Conservation (phyloP, 2,888 invertebrate species). For the Acleris holmiana region DNA sequence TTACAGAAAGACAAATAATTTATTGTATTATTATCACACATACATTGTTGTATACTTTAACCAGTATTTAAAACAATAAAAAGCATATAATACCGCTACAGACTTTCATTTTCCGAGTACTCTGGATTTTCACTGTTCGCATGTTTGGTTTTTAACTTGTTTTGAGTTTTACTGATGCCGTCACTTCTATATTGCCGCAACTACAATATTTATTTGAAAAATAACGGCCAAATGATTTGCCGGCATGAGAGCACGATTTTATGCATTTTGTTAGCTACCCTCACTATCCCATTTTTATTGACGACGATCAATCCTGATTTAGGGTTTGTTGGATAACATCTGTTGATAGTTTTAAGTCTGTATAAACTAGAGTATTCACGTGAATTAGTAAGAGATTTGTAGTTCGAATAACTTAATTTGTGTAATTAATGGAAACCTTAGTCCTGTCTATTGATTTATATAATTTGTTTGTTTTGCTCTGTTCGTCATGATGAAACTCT, state of each 20-base stretch:
- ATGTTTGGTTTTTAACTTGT: conserved; percentile 27
- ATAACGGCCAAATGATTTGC: too few species aligned
- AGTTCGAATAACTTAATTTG: too few species aligned
- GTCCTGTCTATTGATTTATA: too few species aligned
- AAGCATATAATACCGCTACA: conserved; percentile 46
- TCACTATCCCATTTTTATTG: background rate
- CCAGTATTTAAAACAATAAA: conserved; percentile 50
- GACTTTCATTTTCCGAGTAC: conserved; percentile 53
- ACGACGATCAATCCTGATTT: background rate
- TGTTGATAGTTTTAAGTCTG: background rate
- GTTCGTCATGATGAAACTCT: too few species aligned
- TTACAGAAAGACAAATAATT: background rate
- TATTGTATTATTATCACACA: conserved; percentile 12
- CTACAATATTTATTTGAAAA: too few species aligned
- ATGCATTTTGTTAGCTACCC: conserved; percentile 21
- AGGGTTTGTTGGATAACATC: background rate
- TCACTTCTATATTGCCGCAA: too few species aligned
- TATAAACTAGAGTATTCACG: background rate
- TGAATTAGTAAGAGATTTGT: too few species aligned
- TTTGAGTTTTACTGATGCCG: conserved; percentile 1
- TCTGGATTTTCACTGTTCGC: conserved; percentile 20
- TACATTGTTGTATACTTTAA: conserved; percentile 18
- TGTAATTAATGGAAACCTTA: too few species aligned
- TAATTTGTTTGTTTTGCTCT: too few species aligned
- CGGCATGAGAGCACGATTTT: conserved; percentile 11